Percentiles rank a stretch among this genome's conserved stretches.
phyloP scores from a whole-genome alignment of 2,888 invertebrate species.

The Keiferia lycopersicella region DNA sequence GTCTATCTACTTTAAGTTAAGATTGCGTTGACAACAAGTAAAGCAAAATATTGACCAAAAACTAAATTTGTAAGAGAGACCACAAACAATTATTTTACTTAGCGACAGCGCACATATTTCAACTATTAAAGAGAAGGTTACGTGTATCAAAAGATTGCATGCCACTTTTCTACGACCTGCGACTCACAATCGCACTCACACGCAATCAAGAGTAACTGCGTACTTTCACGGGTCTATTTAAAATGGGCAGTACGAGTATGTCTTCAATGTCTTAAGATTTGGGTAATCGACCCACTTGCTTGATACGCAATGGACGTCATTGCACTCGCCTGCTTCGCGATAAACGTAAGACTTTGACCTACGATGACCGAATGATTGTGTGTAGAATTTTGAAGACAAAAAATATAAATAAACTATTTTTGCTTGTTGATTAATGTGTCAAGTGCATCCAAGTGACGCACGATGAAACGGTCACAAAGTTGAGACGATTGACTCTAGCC shows the following conservation, averaged over 20 bases:
- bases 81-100: background rate
- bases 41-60: no score
- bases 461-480: background rate
- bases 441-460: slow-evolving; percentile 4
- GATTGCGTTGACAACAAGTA: no score
- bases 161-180: background rate
- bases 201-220: background rate
- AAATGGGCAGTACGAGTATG: background rate
- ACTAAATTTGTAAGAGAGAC: no score
- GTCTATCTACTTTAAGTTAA: no score
- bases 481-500: background rate
- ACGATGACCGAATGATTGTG: background rate
- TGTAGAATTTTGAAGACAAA: background rate
- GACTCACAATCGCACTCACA: background rate
- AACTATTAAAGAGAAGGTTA: slow-evolving; percentile 13
- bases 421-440: background rate
- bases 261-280: slow-evolving; percentile 21
- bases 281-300: slow-evolving; percentile 16
- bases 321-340: slow-evolving; percentile 3
- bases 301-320: slow-evolving; percentile 19
- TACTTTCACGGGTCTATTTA: slow-evolving; percentile 3
- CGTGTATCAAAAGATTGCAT: slow-evolving; percentile 9
- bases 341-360: slow-evolving; percentile 14
- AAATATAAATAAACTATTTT: background rate
- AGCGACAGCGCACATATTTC: background rate